Evolutionary conservation across 2,113 vertebrate genomes (phyloP).

Genomic region (Tupaia chinensis): DNA sequence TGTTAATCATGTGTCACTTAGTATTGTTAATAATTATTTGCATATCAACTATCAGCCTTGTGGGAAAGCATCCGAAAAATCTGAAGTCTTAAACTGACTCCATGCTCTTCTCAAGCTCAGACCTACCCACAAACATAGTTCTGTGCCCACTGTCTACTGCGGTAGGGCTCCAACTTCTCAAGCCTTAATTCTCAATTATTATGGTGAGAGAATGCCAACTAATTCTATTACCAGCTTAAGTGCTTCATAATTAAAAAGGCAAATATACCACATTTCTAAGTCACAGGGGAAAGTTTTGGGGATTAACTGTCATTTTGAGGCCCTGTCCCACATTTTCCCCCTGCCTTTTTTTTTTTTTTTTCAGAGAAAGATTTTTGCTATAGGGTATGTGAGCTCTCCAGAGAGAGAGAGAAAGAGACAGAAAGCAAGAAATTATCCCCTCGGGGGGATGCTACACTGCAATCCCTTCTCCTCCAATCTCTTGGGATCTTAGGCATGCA

Average conservation of each 20-base stretch:
- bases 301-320: neutral
- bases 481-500: too few relatives aligned
- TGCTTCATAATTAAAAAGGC: slow-evolving; percentile 5
- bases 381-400: too few relatives aligned
- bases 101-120: neutral
- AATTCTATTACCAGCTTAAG: neutral
- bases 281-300: neutral
- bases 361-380: too few relatives aligned
- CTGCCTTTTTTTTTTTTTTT: too few relatives aligned
- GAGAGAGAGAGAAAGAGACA: too few relatives aligned
- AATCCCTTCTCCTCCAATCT: too few relatives aligned
- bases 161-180: neutral
- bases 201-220: neutral
- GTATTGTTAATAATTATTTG: slow-evolving; percentile 8
- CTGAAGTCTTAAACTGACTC: neutral
- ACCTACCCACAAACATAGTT: too few relatives aligned
- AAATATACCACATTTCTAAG: slow-evolving; percentile 16
- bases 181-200: neutral
- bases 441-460: too few relatives aligned
- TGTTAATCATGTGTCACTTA: neutral
- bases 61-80: slow-evolving; percentile 8
- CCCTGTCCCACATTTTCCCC: neutral
- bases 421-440: too few relatives aligned
- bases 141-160: neutral
- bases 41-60: neutral